These are phyloP conservation scores for Lysandra coridon DNA, from an alignment of 2,888 invertebrate species.

Conservation along the genomic window DNA sequence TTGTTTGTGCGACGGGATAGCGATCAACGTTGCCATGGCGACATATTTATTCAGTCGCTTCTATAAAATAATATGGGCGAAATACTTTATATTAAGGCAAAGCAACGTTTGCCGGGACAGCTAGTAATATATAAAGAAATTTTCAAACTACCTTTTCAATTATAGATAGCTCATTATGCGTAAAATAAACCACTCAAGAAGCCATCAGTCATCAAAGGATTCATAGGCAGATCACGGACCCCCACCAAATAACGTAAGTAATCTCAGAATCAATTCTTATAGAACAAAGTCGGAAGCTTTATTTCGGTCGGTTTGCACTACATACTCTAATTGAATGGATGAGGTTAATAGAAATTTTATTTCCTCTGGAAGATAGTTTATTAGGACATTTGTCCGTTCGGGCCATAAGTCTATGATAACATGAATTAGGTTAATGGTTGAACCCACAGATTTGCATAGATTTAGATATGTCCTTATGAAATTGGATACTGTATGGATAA, in stretches of 20 bases:
- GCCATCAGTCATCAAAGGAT: too few relatives aligned
- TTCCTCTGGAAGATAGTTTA: constrained; percentile 16
- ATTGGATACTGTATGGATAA: not conserved
- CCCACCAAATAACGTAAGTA: not conserved
- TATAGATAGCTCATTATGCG: too few relatives aligned
- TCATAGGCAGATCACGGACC: too few relatives aligned
- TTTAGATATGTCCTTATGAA: not conserved
- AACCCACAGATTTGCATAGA: not conserved
- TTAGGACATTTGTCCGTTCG: constrained; percentile 11
- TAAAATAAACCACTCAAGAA: too few relatives aligned
- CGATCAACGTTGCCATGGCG: too few relatives aligned
- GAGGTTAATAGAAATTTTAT: constrained; percentile 15
- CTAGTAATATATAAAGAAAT: too few relatives aligned
- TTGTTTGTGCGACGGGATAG: too few relatives aligned
- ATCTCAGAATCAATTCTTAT: not conserved
- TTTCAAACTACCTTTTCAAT: too few relatives aligned
- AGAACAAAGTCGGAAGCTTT: not conserved
- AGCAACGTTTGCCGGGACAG: too few relatives aligned
- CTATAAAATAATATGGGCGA: too few relatives aligned
- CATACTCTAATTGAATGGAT: constrained; percentile 7
- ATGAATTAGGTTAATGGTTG: constrained; percentile 27
- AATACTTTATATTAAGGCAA: too few relatives aligned
- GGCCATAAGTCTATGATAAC: constrained; percentile 23
- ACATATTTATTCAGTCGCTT: too few relatives aligned
- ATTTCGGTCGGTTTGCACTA: not conserved